Evolutionary conservation across 1,140 invertebrate species (phyloP).

Genomic region (Brachionus manjavacas): DNA sequence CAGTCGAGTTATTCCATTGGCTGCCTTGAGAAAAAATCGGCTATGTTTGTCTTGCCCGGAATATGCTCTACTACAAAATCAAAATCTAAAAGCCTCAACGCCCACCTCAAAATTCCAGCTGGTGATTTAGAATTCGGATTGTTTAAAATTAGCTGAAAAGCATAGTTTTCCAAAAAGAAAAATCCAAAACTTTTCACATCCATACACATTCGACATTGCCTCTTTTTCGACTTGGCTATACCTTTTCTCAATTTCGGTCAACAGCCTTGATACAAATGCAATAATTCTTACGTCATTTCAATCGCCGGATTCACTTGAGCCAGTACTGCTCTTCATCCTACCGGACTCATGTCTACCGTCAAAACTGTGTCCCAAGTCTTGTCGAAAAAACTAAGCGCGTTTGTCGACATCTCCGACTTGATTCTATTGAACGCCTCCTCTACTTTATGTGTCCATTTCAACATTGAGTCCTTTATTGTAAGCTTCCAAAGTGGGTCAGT

Average conservation of each 20-base stretch:
- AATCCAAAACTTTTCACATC: neutral
- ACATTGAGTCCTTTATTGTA: neutral
- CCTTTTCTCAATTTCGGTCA: constrained; percentile 46
- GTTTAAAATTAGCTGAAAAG: no score
- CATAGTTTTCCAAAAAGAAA: neutral
- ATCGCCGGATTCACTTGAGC: no score
- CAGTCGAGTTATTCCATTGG: no score
- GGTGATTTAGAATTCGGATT: neutral
- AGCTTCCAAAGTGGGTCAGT: neutral
- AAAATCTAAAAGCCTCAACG: neutral
- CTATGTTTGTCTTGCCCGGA: neutral
- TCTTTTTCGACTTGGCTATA: constrained; percentile 51
- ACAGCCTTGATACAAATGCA: constrained; percentile 47
- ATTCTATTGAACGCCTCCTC: neutral
- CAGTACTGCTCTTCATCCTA: constrained; percentile 58
- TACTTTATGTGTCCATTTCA: neutral
- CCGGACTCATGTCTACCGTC: constrained; percentile 47
- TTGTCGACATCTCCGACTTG: neutral
- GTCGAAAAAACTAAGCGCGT: constrained; percentile 1
- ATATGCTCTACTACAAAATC: neutral
- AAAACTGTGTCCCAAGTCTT: neutral
- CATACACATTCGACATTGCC: constrained; percentile 29
- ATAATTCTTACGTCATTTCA: constrained; percentile 39
- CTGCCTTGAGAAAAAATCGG: neutral
- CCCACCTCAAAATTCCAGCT: neutral